Evolutionary conservation across 1,140 invertebrate genomes (phyloP), one percentile per base, ranked within the genome.

Genomic region (Muscidifurax raptorellus): DNA sequence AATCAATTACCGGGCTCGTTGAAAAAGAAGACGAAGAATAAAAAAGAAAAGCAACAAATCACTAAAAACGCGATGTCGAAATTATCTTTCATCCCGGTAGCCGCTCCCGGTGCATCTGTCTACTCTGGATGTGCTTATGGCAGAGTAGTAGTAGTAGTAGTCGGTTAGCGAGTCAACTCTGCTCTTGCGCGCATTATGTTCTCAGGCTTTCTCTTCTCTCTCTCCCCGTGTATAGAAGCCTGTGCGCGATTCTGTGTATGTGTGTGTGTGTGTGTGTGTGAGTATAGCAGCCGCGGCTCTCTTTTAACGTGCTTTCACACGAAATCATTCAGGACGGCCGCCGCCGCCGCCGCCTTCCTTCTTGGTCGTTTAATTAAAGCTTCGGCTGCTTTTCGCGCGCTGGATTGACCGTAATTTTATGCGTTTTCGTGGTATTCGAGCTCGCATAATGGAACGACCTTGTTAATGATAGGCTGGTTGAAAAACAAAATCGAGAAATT

Each of bases 131-230:
- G 69, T 28, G 44, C 30, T 59, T 44, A 75, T 32, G 44, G n/a
- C n/a, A n/a, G 12, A 47, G 44, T 66, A 76, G 82, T 59, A 18
- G 32, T n/a, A 74, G 82, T 67, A 44, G 74, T 75, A 82, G 80
- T 77, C 81, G 52, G 72, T 77, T 77, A 77, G 47, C 74, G 81
- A 77, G 83, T 80, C 83, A 85, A 81, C 79, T 76, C 64, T 59
- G 52, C 52, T 59, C 52, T 59, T 59, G 71, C 85, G 86, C 86
- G 88, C 89, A 79, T 92, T 90, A 91, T 89, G 90, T 92, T 92
- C 92, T 92, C 92, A 92, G 92, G 92, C 92, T 92, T 92, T 92
- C 92, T 92, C 91, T 91, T 92, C 90, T 90, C 86, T 87, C 86
- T 86, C 90, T 88, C 86, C 87, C 84, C 6, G 52, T 59, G 22